A percentile compares a stretch with the other conserved stretches of the same genome.
Evolutionary conservation across 2,797 vertebrate genomes (phyloP).

Genomic region (Arnoldichthys spilopterus): DNA sequence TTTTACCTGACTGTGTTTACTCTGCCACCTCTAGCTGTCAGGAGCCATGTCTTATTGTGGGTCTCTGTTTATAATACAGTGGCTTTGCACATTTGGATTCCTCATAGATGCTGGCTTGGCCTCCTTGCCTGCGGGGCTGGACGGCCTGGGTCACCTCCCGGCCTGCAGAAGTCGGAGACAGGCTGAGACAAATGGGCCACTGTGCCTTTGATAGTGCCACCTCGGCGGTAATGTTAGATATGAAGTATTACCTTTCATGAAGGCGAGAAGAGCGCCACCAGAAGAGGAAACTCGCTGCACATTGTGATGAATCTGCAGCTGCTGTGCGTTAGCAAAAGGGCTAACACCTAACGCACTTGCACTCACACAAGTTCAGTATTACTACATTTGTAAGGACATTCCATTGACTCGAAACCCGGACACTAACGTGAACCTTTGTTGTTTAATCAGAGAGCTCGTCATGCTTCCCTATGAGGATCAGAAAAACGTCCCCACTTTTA

Average conservation of each 20-base stretch:
- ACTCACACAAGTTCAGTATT: neutral
- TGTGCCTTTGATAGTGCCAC: constrained; percentile 30
- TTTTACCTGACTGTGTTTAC: neutral
- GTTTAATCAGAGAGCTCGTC: too few species aligned
- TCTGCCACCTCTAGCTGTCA: neutral
- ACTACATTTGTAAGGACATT: too few species aligned
- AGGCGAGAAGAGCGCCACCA: constrained; percentile 20
- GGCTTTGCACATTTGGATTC: constrained; percentile 29
- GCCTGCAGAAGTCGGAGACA: constrained; percentile 13
- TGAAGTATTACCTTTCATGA: constrained; percentile 49
- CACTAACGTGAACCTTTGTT: too few species aligned
- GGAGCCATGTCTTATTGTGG: constrained; percentile 23
- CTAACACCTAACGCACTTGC: neutral
- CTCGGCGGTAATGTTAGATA: constrained; percentile 40
- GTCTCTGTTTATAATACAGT: constrained; percentile 31
- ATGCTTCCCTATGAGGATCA: too few species aligned
- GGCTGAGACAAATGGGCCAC: constrained; percentile 42
- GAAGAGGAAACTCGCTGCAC: constrained; percentile 7
- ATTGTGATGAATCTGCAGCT: constrained; percentile 41
- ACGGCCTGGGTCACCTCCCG: constrained; percentile 36
- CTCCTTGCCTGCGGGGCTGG: constrained; percentile 29
- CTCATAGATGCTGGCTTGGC: constrained; percentile 44
- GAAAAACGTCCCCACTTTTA: too few species aligned
- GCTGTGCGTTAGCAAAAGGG: constrained; percentile 28
- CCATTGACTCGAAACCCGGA: too few species aligned